Conservation (phyloP, 2,888 invertebrate species). For the Agrotis segetum region DNA sequence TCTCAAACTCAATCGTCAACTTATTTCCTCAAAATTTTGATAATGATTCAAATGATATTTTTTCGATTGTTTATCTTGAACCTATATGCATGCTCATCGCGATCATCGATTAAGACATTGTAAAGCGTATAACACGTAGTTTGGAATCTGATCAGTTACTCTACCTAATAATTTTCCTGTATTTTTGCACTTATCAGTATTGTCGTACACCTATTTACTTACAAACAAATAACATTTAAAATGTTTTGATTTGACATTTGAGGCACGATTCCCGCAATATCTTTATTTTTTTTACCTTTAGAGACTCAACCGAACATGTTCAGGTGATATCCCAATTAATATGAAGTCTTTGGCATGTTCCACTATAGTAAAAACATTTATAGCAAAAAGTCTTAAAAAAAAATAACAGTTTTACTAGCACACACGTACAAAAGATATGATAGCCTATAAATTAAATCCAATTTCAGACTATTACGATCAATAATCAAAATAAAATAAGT, state of each 20-base stretch:
- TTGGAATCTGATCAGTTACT: slow-evolving; percentile 67
- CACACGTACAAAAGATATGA: too few relatives aligned
- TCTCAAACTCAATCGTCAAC: slow-evolving; percentile 18
- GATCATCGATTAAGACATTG: slow-evolving; percentile 87
- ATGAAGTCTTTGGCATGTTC: background rate
- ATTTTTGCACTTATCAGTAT: slow-evolving; percentile 74
- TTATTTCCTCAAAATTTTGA: slow-evolving; percentile 1
- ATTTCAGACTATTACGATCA: too few relatives aligned
- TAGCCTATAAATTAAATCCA: too few relatives aligned
- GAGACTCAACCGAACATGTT: background rate
- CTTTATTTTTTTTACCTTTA: background rate
- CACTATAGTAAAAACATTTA: background rate
- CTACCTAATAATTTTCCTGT: slow-evolving; percentile 85
- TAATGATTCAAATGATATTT: slow-evolving; percentile 10
- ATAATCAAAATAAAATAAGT: too few relatives aligned
- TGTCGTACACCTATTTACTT: slow-evolving; percentile 61
- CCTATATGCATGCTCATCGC: slow-evolving; percentile 80
- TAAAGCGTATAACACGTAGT: slow-evolving; percentile 87
- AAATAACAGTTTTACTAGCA: too few relatives aligned
- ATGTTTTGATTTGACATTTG: slow-evolving; percentile 48
- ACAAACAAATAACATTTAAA: slow-evolving; percentile 51
- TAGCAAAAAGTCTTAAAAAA: too few relatives aligned
- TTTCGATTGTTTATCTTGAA: slow-evolving; percentile 8
- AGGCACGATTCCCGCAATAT: slow-evolving; percentile 38
- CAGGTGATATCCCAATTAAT: background rate